Evolutionary conservation across 2,113 vertebrate species (phyloP), one percentile per base, ranked within the genome.

Genomic region (Vanacampus margaritifer): DNA sequence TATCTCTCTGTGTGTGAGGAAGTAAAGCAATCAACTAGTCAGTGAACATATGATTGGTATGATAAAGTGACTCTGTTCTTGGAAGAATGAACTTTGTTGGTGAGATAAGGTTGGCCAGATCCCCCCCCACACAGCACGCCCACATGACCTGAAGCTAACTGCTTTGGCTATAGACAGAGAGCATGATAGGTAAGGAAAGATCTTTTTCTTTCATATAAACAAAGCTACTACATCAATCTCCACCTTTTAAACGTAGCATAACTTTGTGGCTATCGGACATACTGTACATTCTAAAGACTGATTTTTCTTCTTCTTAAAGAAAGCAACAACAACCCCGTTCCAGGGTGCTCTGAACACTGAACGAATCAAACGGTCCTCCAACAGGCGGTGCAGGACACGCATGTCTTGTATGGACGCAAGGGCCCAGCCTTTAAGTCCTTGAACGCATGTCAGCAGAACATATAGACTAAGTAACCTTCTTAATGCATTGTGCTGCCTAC

Each of bases 391-490:
- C 69, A 64, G 58, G 59, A 62, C 60, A 71, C 51, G 12, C 79
- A 71, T 69, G 32, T 65, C 45, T 65, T 6, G 19, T 59, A 65
- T 26, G 67, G 72, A 75, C 59, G 64, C 67, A 10, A 67, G 68
- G 66, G 76, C 73, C 74, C 83, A 85, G 86, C 80, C 78, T 73
- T 70, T 85, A 90, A 89, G 84, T 87, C 87, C 82, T 76, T 32
- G 39, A 46, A 64, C 77, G 74, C 75, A 78, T 85, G 89, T 90
- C 89, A 89, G 89, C 88, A 88, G 83, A 84, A 86, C 86, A 74
- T 74, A 86, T 82, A 81, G 81, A 66, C 79, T 83, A 84, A 87
- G 85, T 74, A 84, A 74, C 71, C 85, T 74, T 81, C 82, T 88
- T 83, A 88, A 74, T 78, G 79, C 78, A 75, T 50, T 43, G 83